Evolutionary conservation across 2,797 vertebrate genomes (phyloP).

Genomic region (Aselliscus stoliczkanus): DNA sequence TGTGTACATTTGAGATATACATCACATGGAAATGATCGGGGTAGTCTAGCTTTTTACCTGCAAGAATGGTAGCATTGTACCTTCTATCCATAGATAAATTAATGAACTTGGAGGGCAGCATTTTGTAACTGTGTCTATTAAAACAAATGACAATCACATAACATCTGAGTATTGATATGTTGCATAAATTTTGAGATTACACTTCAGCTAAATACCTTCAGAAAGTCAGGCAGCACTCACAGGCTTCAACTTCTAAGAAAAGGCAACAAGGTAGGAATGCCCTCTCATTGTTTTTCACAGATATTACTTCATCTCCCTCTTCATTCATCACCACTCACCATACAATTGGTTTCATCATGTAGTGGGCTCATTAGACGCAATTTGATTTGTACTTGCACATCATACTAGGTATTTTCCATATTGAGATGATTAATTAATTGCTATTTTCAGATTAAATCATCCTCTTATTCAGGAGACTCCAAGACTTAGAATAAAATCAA

Average conservation of each 20-base stretch:
- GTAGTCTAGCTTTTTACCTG: background rate
- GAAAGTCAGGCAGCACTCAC: background rate
- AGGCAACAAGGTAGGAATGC: accelerated
- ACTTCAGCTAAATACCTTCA: background rate
- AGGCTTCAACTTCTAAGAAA: background rate
- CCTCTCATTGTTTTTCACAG: background rate
- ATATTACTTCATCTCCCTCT: background rate
- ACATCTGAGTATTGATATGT: background rate
- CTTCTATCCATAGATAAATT: background rate
- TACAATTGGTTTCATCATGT: background rate
- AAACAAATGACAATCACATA: background rate
- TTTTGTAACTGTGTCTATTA: background rate
- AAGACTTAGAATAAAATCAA: background rate
- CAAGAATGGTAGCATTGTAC: background rate
- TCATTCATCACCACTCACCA: background rate
- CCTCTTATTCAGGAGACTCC: background rate
- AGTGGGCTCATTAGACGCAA: background rate
- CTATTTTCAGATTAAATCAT: background rate
- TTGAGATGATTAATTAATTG: background rate
- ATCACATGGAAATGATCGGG: background rate
- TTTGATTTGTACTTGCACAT: background rate
- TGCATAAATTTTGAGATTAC: background rate
- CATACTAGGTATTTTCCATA: background rate
- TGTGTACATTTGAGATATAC: background rate
- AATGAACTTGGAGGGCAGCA: background rate